Conservation (phyloP, 2,888 invertebrate species). For the Andrena hattorfiana region DNA sequence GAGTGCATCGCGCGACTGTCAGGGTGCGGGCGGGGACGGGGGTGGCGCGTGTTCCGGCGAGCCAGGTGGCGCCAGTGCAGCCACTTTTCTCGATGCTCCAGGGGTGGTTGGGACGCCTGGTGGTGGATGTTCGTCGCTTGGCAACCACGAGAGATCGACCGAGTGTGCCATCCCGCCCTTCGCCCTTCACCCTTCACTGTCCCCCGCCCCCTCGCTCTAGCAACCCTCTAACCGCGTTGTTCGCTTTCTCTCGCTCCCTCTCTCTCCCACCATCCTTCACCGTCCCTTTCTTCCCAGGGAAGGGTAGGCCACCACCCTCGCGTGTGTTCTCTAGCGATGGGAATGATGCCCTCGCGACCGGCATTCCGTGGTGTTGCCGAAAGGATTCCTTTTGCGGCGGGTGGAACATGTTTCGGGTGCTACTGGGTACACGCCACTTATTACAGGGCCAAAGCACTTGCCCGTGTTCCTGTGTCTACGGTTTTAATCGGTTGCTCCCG, state of each 20-base stretch:
- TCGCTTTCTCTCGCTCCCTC: constrained; percentile 2
- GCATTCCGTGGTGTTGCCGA: background rate
- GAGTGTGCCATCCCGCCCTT: constrained; percentile 77
- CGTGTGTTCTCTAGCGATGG: constrained; percentile 29
- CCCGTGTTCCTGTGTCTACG: too few relatives aligned
- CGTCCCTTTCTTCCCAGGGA: background rate
- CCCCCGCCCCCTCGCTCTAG: background rate
- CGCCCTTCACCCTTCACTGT: background rate
- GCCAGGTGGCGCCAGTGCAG: constrained; percentile 47
- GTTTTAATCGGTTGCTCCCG: too few relatives aligned
- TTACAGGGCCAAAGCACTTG: too few relatives aligned
- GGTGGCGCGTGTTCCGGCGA: constrained; percentile 58
- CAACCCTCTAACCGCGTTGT: constrained; percentile 6
- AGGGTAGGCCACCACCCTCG: constrained; percentile 40
- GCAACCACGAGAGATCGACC: constrained; percentile 85
- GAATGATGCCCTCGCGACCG: constrained; percentile 22
- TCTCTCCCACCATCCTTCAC: background rate
- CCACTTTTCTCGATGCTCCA: constrained; percentile 65
- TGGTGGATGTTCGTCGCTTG: constrained; percentile 81
- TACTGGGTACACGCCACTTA: background rate
- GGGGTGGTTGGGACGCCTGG: constrained; percentile 70
- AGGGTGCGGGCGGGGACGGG: constrained; percentile 52
- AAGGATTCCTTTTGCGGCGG: too few relatives aligned
- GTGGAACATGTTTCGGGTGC: background rate
- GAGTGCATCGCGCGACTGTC: constrained; percentile 82